Evolutionary conservation across 2,113 vertebrate species (phyloP).

Genomic region (Python bivittatus): DNA sequence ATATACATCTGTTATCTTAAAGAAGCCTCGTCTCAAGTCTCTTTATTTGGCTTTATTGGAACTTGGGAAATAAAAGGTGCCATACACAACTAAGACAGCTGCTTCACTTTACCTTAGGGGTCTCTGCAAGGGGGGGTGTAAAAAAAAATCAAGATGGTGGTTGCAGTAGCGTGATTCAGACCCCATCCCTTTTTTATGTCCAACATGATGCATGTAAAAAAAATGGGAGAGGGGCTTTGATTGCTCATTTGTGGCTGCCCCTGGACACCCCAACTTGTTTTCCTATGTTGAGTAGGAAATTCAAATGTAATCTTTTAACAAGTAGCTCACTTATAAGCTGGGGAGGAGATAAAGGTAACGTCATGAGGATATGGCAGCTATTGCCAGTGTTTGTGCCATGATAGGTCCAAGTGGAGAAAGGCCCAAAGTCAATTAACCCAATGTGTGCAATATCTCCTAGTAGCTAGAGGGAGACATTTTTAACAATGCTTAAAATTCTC

Average conservation of each 20-base stretch:
- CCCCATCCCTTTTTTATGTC: neutral
- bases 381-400: neutral
- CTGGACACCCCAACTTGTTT: neutral
- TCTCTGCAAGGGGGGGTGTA: too few relatives aligned
- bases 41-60: too few relatives aligned
- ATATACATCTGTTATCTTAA: too few relatives aligned
- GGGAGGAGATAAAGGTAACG: neutral
- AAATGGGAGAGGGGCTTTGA: neutral
- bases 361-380: neutral
- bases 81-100: too few relatives aligned
- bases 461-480: neutral
- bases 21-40: too few relatives aligned
- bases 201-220: neutral
- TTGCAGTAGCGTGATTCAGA: neutral
- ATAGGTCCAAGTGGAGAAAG: neutral
- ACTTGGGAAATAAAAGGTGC: too few relatives aligned
- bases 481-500: neutral
- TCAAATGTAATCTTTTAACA: neutral
- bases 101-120: too few relatives aligned
- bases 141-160: too few relatives aligned
- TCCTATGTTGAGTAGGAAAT: neutral
- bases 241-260: neutral
- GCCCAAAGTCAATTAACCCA: neutral
- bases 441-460: neutral
- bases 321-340: neutral